Conservation (phyloP, 2,797 vertebrate species). For the Picus viridis region DNA sequence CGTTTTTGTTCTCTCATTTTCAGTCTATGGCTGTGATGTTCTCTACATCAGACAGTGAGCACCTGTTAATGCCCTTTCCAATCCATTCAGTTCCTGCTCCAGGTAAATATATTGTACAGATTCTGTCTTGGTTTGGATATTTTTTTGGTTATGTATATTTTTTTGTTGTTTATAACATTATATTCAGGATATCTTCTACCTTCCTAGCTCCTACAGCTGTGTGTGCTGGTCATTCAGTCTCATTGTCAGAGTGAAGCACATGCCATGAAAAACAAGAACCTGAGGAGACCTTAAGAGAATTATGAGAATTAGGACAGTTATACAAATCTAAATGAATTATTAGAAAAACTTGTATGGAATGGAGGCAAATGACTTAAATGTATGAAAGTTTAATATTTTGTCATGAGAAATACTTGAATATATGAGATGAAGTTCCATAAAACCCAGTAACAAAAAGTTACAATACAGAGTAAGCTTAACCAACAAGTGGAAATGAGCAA, state of each 20-base stretch:
- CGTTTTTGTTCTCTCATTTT: slow-evolving; percentile 8
- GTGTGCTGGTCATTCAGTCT: neutral
- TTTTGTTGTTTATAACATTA: neutral
- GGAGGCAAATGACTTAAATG: neutral
- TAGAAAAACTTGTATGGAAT: neutral
- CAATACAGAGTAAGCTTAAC: neutral
- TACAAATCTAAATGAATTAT: neutral
- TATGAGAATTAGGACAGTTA: neutral
- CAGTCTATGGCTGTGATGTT: neutral
- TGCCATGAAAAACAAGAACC: neutral
- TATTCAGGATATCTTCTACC: neutral
- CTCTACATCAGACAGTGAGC: neutral
- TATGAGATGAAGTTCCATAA: neutral
- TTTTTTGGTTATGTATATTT: neutral
- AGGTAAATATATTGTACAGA: neutral
- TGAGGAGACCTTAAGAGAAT: neutral
- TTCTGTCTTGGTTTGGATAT: neutral
- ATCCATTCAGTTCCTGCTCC: neutral
- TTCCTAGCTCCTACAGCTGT: neutral
- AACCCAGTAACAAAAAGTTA: neutral
- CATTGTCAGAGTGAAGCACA: neutral
- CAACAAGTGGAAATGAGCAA: neutral
- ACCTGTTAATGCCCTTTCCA: neutral
- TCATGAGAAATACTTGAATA: neutral
- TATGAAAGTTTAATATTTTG: neutral